phyloP scores from a whole-genome alignment of 2,797 vertebrate genomes.

The Darevskia mixta region DNA sequence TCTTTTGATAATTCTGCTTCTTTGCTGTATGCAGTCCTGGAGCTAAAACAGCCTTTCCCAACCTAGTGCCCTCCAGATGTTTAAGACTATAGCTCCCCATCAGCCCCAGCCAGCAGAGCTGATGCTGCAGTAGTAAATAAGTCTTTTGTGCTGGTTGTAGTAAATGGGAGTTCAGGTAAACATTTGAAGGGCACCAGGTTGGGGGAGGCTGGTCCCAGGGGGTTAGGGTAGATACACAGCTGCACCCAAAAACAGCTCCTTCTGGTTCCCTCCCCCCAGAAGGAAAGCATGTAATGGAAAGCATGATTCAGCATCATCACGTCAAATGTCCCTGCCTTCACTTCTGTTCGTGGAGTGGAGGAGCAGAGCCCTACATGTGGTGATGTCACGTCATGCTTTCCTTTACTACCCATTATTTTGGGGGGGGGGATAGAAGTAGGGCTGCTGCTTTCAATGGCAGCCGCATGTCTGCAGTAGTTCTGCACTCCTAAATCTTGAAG shows the following conservation, averaged over 20 bases:
- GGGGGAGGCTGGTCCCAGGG: no score
- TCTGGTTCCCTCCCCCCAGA: background rate
- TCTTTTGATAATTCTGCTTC: background rate
- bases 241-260: background rate
- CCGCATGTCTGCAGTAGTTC: background rate
- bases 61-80: no score
- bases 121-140: no score
- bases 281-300: background rate
- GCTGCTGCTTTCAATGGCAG: background rate
- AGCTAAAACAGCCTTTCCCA: background rate
- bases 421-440: background rate
- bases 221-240: no score
- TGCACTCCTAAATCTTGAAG: conserved; percentile 19
- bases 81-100: no score
- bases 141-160: no score
- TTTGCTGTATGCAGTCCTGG: background rate
- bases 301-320: background rate
- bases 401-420: background rate
- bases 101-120: background rate
- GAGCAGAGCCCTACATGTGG: background rate
- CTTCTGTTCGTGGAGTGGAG: background rate
- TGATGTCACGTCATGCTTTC: background rate
- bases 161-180: no score
- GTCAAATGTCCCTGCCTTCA: no score
- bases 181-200: no score